phyloP scores from a whole-genome alignment of 2,888 invertebrate species.

The Galerucella pusilla region DNA sequence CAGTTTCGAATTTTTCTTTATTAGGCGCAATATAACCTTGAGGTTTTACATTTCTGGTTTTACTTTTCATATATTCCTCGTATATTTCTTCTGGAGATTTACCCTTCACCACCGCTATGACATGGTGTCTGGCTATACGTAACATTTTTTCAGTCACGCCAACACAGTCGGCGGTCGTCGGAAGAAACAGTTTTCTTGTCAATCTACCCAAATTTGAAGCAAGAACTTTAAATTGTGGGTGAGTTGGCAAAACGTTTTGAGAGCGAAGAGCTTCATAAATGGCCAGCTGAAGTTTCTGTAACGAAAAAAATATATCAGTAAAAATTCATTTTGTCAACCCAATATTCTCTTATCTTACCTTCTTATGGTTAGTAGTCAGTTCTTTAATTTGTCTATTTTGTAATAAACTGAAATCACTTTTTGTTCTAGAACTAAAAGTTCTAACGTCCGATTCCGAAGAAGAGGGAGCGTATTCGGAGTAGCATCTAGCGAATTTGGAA shows the following conservation, averaged over 20 bases:
- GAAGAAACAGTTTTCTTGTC: conserved; percentile 74
- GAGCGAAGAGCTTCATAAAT: conserved; percentile 80
- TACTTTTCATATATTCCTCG: conserved; percentile 57
- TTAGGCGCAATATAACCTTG: conserved; percentile 64
- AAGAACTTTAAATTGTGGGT: conserved; percentile 77
- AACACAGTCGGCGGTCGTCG: conserved; percentile 64
- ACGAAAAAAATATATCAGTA: conserved; percentile 33
- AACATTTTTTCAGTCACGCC: conserved; percentile 81
- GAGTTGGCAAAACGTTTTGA: conserved; percentile 76
- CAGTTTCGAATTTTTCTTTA: conserved; percentile 20
- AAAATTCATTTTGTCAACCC: background rate
- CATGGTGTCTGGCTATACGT: conserved; percentile 74
- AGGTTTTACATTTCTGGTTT: conserved; percentile 64
- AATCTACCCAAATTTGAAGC: conserved; percentile 76
- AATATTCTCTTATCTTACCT: conserved; percentile 64
- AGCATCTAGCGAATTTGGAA: conserved; percentile 65
- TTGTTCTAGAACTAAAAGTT: conserved; percentile 39
- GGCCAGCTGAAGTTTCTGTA: conserved; percentile 83
- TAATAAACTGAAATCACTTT: conserved; percentile 47
- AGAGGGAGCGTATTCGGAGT: conserved; percentile 9
- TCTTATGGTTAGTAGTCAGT: conserved; percentile 73
- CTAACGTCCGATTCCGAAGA: conserved; percentile 12
- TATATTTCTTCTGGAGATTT: conserved; percentile 74
- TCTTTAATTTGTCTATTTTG: conserved; percentile 60
- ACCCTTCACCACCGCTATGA: conserved; percentile 73